Evolutionary conservation across 2,113 vertebrate genomes (phyloP).

Genomic region (Callithrix jacchus): DNA sequence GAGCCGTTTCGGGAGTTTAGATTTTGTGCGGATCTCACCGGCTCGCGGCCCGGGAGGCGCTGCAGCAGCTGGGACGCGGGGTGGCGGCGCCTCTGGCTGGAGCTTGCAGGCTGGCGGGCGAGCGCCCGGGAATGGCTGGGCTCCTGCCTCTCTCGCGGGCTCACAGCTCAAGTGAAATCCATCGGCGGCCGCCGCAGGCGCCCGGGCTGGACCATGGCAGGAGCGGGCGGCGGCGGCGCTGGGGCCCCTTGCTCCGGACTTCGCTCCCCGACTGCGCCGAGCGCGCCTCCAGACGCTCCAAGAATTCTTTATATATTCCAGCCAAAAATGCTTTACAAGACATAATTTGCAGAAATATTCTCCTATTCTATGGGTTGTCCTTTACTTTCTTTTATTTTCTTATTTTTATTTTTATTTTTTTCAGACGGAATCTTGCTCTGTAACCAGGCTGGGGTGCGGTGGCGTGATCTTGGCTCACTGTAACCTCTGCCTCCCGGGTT

Average conservation of each 20-base stretch:
- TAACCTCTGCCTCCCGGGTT: too few relatives aligned
- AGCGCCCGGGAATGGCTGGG: constrained; percentile 6
- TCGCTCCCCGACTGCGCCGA: not conserved
- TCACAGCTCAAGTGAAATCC: constrained; percentile 76
- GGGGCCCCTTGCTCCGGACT: not conserved
- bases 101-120: not conserved
- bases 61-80: not conserved
- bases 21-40: not conserved
- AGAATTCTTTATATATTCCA: too few relatives aligned
- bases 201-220: not conserved
- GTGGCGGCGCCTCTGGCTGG: constrained; percentile 12
- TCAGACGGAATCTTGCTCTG: too few relatives aligned
- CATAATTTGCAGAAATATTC: too few relatives aligned
- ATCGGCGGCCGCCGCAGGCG: constrained; percentile 57
- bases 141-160: constrained; percentile 62
- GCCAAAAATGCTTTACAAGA: too few relatives aligned
- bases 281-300: constrained; percentile 51
- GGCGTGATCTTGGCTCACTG: too few relatives aligned
- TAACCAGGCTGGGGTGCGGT: too few relatives aligned
- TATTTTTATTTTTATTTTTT: too few relatives aligned
- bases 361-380: too few relatives aligned
- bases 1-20: constrained; percentile 17
- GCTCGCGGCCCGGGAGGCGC: constrained; percentile 9
- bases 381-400: too few relatives aligned
- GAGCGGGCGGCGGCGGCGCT: not conserved